Evolutionary conservation across 2,797 vertebrate species (phyloP), one percentile per base, ranked within the genome.

Genomic region (Rhinella marina): DNA sequence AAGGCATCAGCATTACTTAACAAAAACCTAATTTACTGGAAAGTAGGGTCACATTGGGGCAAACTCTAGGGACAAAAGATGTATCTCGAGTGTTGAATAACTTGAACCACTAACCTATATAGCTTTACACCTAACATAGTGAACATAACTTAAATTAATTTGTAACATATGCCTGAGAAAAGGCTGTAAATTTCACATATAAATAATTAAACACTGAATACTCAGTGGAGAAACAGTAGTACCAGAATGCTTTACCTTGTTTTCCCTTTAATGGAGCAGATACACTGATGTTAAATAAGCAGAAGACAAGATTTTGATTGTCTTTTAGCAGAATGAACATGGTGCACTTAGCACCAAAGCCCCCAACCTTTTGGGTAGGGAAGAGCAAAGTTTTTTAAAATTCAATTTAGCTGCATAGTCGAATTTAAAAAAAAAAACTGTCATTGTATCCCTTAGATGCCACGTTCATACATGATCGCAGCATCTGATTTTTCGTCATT

Each of bases 41-140:
- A 87, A 76, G 80, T 57, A 73, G 82, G 68, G 79, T 87, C 81
- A 87, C 25, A 78, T 4, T 87, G 80, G 68, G 70, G 68, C 77
- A 75, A 81, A 73, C 61, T 72, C 77, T 73, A 25, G 66, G 79
- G 68, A 75, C 32, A 52, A 61, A 76, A 32, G 70, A 64, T 83
- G 59, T 77, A 56, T 66, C 81, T 82, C 8, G 72, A 70, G 59
- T 77, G 86, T 70, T 82, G 80, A 72, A 80, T 86, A 78, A 85
- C 84, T 85, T 78, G 73, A 85, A 78, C 73, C 72, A 50, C 29
- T 76, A 76, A 84, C 83, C 83, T 84, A 61, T 76, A 17, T 59
- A 84, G 70, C 70, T 76, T 84, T 84, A 84, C 56, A 84, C 83
- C 83, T 76, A 84, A 62, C 73, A 62, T n/a, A 61, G 83, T 84